Conservation (phyloP, 2,888 invertebrate genomes). For the Zaprionus obscuricornis region DNA sequence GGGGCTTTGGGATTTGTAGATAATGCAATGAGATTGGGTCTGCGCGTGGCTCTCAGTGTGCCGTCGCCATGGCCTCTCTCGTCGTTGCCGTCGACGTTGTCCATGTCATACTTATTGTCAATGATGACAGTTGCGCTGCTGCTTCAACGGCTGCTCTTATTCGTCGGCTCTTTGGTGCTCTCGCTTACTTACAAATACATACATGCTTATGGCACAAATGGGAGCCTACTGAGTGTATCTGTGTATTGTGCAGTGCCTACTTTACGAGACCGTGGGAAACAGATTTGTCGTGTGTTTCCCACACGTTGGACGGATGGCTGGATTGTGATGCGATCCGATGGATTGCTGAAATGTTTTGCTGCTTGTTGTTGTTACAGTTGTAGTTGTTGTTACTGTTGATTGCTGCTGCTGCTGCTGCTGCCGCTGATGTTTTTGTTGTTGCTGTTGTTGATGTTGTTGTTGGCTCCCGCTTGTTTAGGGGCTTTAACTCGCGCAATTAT, state of each 20-base stretch:
- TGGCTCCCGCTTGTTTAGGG: conserved; percentile 67
- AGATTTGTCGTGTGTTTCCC: conserved; percentile 84
- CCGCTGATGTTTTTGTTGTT: conserved; percentile 39
- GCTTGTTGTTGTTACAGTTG: conserved; percentile 52
- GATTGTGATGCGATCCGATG: conserved; percentile 82
- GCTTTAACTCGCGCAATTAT: conserved; percentile 80
- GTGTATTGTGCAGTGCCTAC: conserved; percentile 74
- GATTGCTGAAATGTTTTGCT: conserved; percentile 77
- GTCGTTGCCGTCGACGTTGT: conserved; percentile 40
- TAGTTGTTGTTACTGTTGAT: conserved; percentile 37
- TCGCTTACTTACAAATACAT: conserved; percentile 35
- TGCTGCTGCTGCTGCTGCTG: conserved; percentile 30
- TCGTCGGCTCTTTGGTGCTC: conserved; percentile 54
- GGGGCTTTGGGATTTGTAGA: conserved; percentile 40
- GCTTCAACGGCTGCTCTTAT: conserved; percentile 69
- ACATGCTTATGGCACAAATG: conserved; percentile 48
- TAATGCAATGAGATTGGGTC: conserved; percentile 52
- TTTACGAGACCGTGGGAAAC: conserved; percentile 84
- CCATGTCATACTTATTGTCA: conserved; percentile 82
- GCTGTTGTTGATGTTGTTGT: conserved; percentile 9
- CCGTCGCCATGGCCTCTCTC: conserved; percentile 14
- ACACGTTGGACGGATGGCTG: conserved; percentile 84
- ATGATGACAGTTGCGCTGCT: conserved; percentile 81
- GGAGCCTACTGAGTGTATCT: conserved; percentile 55
- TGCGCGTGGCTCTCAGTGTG: conserved; percentile 74